Conservation (phyloP, 53 echinoderm and acorn worm genomes). For the Apostichopus leukothele region DNA sequence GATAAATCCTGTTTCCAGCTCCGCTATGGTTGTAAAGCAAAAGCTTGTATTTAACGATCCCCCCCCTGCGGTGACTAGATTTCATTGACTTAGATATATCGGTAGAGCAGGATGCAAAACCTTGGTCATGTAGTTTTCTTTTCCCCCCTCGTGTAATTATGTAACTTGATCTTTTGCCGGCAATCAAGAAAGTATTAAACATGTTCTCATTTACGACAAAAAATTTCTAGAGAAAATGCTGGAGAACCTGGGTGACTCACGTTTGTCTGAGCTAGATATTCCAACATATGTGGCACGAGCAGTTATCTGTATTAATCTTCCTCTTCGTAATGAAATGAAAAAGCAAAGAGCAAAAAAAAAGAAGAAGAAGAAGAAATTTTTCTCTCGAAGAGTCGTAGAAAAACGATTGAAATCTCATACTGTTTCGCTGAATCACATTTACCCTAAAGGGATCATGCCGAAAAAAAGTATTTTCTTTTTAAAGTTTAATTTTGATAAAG, state of each 20-base stretch:
- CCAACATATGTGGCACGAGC: background rate
- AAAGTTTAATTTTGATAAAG: constrained; percentile 11
- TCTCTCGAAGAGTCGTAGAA: background rate
- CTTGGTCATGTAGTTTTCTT: background rate
- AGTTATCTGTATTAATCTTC: background rate
- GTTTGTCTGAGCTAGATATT: background rate
- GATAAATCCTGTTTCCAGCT: constrained; percentile 29
- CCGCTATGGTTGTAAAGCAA: background rate
- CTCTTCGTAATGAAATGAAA: background rate
- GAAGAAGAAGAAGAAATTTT: background rate
- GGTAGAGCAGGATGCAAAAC: background rate
- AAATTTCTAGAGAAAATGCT: background rate
- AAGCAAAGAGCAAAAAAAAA: background rate
- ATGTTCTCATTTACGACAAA: constrained; percentile 20
- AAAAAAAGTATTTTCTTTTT: background rate
- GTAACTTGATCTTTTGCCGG: constrained; percentile 28
- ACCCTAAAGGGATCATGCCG: constrained; percentile 8
- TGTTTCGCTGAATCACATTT: constrained; percentile 23
- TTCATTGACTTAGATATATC: constrained; percentile 23
- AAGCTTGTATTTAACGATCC: background rate
- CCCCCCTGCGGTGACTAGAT: constrained; percentile 33
- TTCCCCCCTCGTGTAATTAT: constrained; percentile 25
- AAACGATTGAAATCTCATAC: constrained; percentile 15
- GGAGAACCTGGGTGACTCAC: background rate
- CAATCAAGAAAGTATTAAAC: constrained; percentile 34